These are phyloP conservation scores for Plectrocnemia conspersa DNA, from an alignment of 1,140 invertebrate genomes.

Conservation along the genomic window DNA sequence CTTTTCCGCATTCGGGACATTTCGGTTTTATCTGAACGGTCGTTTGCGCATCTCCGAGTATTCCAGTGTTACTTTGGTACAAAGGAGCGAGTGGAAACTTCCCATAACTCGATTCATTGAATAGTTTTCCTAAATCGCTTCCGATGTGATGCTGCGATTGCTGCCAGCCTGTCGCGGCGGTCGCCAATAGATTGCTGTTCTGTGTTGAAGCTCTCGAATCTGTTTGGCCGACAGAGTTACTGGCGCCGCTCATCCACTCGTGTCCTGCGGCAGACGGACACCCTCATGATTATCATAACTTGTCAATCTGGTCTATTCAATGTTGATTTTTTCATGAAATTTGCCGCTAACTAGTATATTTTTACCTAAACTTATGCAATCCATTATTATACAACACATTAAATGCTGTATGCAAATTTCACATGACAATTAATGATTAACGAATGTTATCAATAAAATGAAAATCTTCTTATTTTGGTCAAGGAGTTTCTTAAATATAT, in stretches of 20 bases:
- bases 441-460: too few relatives aligned
- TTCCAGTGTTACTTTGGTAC: slow-evolving; percentile 19
- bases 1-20: slow-evolving; percentile 63
- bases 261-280: slow-evolving; percentile 37
- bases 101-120: slow-evolving; percentile 29
- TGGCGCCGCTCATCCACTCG: slow-evolving; percentile 33
- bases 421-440: too few relatives aligned
- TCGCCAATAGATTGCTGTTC: slow-evolving; percentile 22
- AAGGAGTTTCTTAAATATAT: too few relatives aligned
- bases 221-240: slow-evolving; percentile 22
- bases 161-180: slow-evolving; percentile 37
- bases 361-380: too few relatives aligned
- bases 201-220: slow-evolving; percentile 24
- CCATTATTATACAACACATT: too few relatives aligned
- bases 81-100: slow-evolving; percentile 23
- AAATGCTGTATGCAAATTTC: too few relatives aligned
- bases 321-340: too few relatives aligned
- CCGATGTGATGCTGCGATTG: slow-evolving; percentile 34
- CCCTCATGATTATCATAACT: slow-evolving; percentile 36
- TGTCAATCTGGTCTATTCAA: slow-evolving; percentile 30
- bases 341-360: too few relatives aligned
- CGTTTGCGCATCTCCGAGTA: slow-evolving; percentile 6
- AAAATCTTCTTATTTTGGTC: too few relatives aligned
- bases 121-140: slow-evolving; percentile 29
- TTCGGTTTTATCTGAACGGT: slow-evolving; percentile 51